A percentile compares a stretch with the other conserved stretches of the same genome.
phyloP scores from a whole-genome alignment of 2,797 vertebrate genomes.

The Tiaroga cobitis region DNA sequence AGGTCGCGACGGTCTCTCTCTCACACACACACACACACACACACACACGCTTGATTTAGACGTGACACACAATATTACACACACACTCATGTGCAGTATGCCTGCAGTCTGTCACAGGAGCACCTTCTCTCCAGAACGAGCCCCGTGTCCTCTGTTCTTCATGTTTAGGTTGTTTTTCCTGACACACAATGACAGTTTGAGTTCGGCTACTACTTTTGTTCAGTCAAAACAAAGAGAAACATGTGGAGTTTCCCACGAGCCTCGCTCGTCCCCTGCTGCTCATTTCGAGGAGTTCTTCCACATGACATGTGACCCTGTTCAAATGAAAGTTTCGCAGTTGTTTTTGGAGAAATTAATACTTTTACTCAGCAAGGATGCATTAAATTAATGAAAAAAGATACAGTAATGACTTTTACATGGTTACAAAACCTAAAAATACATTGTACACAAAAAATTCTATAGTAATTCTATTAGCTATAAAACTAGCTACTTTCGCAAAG shows the following conservation, averaged over 20 bases:
- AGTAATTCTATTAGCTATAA: too few species aligned
- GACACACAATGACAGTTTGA: neutral
- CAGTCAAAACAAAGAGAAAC: constrained; percentile 41
- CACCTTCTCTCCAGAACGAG: neutral
- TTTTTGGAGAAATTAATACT: too few species aligned
- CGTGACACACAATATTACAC: neutral
- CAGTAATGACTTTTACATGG: neutral
- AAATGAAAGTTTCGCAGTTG: too few species aligned
- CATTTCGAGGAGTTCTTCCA: neutral
- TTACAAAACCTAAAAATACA: neutral
- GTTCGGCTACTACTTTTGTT: constrained; percentile 36
- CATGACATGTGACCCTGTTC: neutral
- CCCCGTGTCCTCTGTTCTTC: neutral
- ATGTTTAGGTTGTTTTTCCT: neutral
- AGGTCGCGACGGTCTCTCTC: constrained; percentile 13
- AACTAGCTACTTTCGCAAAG: too few species aligned
- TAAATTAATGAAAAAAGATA: too few species aligned
- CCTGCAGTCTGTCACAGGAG: constrained; percentile 7
- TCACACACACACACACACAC: neutral
- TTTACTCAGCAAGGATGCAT: neutral
- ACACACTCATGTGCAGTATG: neutral
- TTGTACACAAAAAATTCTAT: too few species aligned
- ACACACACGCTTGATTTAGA: neutral
- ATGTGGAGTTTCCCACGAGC: neutral
- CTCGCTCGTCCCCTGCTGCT: constrained; percentile 42